phyloP scores from a whole-genome alignment of 2,888 invertebrate genomes.

The Apamea epomidion region DNA sequence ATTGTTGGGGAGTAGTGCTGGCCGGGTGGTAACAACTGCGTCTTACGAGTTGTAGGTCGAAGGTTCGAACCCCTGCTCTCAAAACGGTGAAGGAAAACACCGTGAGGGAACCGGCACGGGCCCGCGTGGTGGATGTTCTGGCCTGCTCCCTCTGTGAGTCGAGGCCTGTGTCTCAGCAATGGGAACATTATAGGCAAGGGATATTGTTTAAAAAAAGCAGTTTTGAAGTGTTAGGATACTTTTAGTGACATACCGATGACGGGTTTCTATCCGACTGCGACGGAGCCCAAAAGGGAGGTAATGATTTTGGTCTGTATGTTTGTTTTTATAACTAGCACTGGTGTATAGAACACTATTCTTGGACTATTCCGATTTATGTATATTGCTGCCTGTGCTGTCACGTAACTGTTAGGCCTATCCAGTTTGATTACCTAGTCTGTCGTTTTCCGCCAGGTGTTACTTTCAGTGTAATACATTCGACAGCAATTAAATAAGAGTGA shows the following conservation, averaged over 20 bases:
- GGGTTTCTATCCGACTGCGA: not conserved
- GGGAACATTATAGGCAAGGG: too few species aligned
- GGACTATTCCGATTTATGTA: not conserved
- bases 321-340: not conserved
- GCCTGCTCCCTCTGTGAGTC: too few species aligned
- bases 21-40: too few species aligned
- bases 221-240: not conserved
- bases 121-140: too few species aligned
- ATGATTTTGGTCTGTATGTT: not conserved
- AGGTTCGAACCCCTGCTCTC: too few species aligned
- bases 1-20: not conserved
- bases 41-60: too few species aligned
- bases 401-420: not conserved
- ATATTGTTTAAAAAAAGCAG: not conserved
- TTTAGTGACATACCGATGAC: not conserved
- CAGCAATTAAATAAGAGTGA: not conserved
- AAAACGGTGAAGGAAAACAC: too few species aligned
- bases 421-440: not conserved
- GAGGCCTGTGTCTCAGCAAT: too few species aligned
- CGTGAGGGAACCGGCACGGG: too few species aligned
- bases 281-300: not conserved
- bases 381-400: not conserved
- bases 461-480: not conserved
- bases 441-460: conserved; percentile 23
- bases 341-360: not conserved